A percentile compares a stretch with the other conserved stretches of the same genome.
phyloP scores from a whole-genome alignment of 1,140 invertebrate species.

The Sinonovacula constricta region DNA sequence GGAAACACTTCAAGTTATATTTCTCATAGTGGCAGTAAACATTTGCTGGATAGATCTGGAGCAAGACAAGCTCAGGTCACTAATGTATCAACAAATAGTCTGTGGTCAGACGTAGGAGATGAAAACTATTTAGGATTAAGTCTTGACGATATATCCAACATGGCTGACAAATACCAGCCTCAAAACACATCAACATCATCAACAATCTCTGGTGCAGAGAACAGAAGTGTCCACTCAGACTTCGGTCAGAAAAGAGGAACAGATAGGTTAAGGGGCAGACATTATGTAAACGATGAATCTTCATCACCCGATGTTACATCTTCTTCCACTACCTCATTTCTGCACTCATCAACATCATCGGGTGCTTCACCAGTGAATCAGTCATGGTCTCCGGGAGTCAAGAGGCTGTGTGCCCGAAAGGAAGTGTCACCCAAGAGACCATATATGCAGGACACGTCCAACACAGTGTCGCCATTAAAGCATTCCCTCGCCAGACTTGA shows the following conservation, averaged over 20 bases:
- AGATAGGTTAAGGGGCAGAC: not conserved
- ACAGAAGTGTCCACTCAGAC: no score
- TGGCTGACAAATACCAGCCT: not conserved
- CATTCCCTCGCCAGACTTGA: not conserved
- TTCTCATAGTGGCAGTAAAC: not conserved
- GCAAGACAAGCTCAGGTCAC: not conserved
- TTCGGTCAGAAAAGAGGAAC: no score
- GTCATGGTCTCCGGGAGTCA: not conserved
- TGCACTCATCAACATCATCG: no score
- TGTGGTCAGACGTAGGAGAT: conserved; percentile 47
- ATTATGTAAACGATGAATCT: not conserved
- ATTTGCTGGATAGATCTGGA: not conserved
- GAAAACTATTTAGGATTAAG: conserved; percentile 30
- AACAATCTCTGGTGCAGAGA: not conserved
- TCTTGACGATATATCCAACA: conserved; percentile 26
- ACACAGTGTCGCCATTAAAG: not conserved
- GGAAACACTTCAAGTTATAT: not conserved
- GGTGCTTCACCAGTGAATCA: no score
- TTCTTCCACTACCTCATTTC: not conserved
- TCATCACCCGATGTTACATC: not conserved
- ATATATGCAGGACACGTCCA: not conserved
- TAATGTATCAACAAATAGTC: conserved; percentile 20
- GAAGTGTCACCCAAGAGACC: not conserved
- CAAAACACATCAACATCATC: not conserved
- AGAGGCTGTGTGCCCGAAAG: not conserved